Evolutionary conservation across 2,113 vertebrate genomes (phyloP), one percentile per base, ranked within the genome.

Genomic region (Engraulis encrasicolus): DNA sequence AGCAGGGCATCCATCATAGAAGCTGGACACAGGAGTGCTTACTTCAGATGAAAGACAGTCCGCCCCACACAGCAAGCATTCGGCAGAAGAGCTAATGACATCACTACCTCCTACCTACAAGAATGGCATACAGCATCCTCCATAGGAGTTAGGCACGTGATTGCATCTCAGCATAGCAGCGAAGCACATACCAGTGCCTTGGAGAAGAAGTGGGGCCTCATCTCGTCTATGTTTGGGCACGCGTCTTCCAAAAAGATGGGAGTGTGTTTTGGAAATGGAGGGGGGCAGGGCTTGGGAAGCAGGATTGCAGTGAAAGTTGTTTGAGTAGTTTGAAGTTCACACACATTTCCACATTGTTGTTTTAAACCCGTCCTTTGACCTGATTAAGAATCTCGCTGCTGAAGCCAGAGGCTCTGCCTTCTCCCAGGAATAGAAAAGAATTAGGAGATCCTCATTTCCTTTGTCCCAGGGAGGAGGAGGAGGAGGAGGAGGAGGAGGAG

Each of bases 371-470:
- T 74, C 31, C 66, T 74, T 15, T 74, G 66, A 74, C 66, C 66
- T 31, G 66, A 74, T 74, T 74, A 74, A 15, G 1, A 12, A 31
- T 74, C 66, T 2, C 34, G 23, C 66, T 34, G 66, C 66, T 74
- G 66, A 74, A 74, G 66, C 61, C 81, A 79, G 85, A 87, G 54
- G 81, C 88, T 80, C 34, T 45, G 71, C 50, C 82, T 58, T 36
- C 81, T 77, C 90, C 92, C 87, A 83, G 93, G n/a, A 93, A 93
- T 93, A 93, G 92, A 92, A 92, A 89, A 89, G 89, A 91, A 93
- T 94, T 74, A 74, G 66, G 66, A 74, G 66, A 74, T 74, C 66
- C 66, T 74, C 66, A 74, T 74, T 74, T 74, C 66, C 66, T 74
- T 74, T 36, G 66, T 74, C 66, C 66, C 66, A 74, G 66, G 27